Evolutionary conservation across 2,888 invertebrate species (phyloP).

Genomic region (Hoplodrina blanda): DNA sequence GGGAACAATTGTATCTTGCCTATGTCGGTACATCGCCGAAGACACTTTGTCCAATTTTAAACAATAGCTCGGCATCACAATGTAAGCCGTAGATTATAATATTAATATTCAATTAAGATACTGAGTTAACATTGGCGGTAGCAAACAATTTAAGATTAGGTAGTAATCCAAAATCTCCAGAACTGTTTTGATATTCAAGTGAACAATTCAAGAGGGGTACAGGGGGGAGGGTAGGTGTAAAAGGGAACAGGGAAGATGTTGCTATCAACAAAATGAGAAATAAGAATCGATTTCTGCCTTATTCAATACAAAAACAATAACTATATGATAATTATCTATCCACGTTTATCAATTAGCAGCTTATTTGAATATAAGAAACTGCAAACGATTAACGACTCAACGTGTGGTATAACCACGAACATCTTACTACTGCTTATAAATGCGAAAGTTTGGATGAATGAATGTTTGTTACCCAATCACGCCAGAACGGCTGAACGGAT

Average conservation of each 20-base stretch:
- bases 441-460: too few relatives aligned
- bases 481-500: too few relatives aligned
- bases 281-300: neutral
- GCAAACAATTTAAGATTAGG: conserved; percentile 20
- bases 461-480: too few relatives aligned
- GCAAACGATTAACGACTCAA: too few relatives aligned
- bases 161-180: conserved; percentile 19
- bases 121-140: conserved; percentile 10
- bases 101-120: conserved; percentile 25
- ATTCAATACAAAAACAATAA: too few relatives aligned
- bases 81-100: conserved; percentile 23
- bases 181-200: neutral
- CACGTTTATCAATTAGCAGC: too few relatives aligned
- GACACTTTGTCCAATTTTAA: neutral
- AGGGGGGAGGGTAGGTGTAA: neutral
- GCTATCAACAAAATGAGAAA: neutral
- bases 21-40: neutral
- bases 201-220: neutral
- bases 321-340: too few relatives aligned
- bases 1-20: neutral
- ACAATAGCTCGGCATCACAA: conserved; percentile 6
- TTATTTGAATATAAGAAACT: too few relatives aligned
- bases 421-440: too few relatives aligned
- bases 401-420: too few relatives aligned
- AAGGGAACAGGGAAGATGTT: neutral